Evolutionary conservation across 2,797 vertebrate species (phyloP).

Genomic region (Sarcoramphus papa): DNA sequence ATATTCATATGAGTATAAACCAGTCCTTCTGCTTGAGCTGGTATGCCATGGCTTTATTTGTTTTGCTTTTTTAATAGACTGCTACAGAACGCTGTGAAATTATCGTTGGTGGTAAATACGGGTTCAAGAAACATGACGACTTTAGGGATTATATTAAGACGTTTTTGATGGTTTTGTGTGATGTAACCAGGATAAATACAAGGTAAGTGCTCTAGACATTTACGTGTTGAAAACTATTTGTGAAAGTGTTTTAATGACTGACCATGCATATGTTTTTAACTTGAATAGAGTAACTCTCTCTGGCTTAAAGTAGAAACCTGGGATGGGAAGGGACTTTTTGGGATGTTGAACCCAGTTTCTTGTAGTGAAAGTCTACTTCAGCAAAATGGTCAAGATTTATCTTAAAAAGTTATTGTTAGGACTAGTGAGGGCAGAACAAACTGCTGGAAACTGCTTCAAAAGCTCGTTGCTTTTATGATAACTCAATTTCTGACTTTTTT

Average conservation of each 20-base stretch:
- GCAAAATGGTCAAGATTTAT: background rate
- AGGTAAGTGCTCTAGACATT: constrained; percentile 20
- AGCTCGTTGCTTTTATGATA: background rate
- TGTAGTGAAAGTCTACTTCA: background rate
- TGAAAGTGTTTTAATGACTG: constrained; percentile 23
- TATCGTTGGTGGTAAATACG: background rate
- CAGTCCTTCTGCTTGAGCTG: constrained; percentile 34
- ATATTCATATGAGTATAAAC: background rate
- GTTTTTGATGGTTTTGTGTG: constrained; percentile 40
- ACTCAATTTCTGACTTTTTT: background rate
- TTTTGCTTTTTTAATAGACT: constrained; percentile 52
- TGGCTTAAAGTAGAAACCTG: background rate
- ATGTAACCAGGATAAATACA: constrained; percentile 47
- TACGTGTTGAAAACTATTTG: constrained; percentile 6
- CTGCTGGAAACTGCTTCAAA: background rate
- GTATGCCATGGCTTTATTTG: constrained; percentile 25
- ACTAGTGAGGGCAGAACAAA: background rate
- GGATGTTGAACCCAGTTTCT: background rate
- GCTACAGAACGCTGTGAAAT: background rate
- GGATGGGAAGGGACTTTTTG: background rate
- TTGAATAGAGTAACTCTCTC: background rate
- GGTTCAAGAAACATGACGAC: constrained; percentile 2
- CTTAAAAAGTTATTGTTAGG: background rate
- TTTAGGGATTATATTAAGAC: background rate
- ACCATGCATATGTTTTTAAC: background rate